These are phyloP conservation scores for Notiomystis cincta DNA, from an alignment of 2,113 vertebrate species.

Conservation along the genomic window DNA sequence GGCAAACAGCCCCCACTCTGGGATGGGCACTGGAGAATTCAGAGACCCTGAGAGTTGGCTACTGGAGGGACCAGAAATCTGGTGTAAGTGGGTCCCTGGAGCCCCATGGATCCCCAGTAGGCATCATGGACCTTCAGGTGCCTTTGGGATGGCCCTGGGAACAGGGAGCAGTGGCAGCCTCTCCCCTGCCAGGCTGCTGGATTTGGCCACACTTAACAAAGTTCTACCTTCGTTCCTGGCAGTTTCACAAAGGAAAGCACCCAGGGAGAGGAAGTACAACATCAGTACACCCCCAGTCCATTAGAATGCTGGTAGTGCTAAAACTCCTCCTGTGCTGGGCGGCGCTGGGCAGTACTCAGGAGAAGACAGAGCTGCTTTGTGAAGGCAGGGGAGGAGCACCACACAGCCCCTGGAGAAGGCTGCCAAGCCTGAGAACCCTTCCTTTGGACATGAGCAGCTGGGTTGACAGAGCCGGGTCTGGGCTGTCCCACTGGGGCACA, in stretches of 20 bases:
- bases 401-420: neutral
- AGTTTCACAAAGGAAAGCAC: neutral
- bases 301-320: neutral
- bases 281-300: neutral
- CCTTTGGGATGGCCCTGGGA: neutral
- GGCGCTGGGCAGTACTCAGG: neutral
- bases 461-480: neutral
- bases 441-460: rapidly evolving
- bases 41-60: neutral
- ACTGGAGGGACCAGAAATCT: neutral
- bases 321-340: neutral
- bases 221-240: rapidly evolving
- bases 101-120: neutral
- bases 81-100: neutral
- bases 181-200: neutral
- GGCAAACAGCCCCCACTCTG: neutral
- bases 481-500: neutral
- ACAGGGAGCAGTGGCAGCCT: neutral
- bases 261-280: neutral
- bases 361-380: neutral
- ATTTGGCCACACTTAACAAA: neutral
- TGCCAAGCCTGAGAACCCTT: neutral
- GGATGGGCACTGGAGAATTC: neutral
- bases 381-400: neutral
- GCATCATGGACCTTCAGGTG: neutral